Evolutionary conservation across 1,140 invertebrate genomes (phyloP), one percentile per base, ranked within the genome.

Genomic region (Cotesia chilonis): DNA sequence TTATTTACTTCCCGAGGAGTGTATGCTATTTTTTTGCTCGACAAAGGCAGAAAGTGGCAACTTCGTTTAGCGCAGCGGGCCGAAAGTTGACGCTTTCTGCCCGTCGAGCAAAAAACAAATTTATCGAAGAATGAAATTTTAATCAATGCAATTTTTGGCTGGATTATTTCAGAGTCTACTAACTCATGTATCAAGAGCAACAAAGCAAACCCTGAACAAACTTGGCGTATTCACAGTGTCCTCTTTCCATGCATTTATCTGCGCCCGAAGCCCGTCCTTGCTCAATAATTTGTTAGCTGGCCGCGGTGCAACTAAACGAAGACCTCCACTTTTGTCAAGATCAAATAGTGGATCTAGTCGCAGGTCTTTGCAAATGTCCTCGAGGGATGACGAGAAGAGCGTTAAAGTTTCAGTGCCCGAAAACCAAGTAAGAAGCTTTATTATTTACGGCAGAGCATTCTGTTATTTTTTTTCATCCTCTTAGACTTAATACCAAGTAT

Each of bases 231-330:
- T 99, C 89, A 98, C 96, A 17, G 97, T 98, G 57, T 98, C 96
- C 54, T 98, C 96, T 61, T 98, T 99, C 89, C 97, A 99, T 84
- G 97, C 97, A 74, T 97, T 98, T 85, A 97, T 98, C 71, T 98
- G 96, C 83, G 96, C 97, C 36, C 91, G 97, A 66, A 96, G 95
- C 82, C 95, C 95, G 35, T 97, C 95, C 63, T 87, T 97, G 76
- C 90, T 98, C 59, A 97, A 96, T 88, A 97, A 97, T 88, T 88
- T 98, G 76, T 88, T 97, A 65, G 95, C 95, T 28, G 95, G 95
- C 64, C 90, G 96, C 70, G 95, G 95, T 4, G 94, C 94, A 20
- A 96, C 95, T 55, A 96, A 96, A 83, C 89, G 95, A 57, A 88
- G 94, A 63, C 92, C 94, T 17, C 94, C 94, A n/a, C 90, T 95